Conservation (phyloP, 92 coral and sea anemone genomes). For the Micromussa lordhowensis region DNA sequence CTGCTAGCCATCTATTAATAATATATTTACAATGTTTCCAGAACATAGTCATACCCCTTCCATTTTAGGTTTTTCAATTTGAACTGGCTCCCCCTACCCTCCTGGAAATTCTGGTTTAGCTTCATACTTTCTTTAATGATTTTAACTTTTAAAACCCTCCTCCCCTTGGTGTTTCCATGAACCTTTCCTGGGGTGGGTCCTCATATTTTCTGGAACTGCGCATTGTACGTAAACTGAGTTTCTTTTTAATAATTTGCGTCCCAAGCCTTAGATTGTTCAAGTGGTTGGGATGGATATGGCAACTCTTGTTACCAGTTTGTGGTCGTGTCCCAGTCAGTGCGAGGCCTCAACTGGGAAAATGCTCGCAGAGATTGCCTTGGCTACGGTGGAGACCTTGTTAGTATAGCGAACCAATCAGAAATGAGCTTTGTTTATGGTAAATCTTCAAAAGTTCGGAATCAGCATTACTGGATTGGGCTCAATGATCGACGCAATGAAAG, state of each 20-base stretch:
- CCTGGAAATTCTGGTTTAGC: too few species aligned
- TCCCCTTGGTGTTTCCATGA: too few species aligned
- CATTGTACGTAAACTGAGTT: too few species aligned
- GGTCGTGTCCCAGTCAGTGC: slow-evolving; percentile 53
- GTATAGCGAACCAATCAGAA: slow-evolving; percentile 74
- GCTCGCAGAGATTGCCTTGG: slow-evolving; percentile 78
- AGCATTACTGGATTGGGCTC: slow-evolving; percentile 89
- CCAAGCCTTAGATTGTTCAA: slow-evolving; percentile 68
- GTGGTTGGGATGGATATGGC: slow-evolving; percentile 78
- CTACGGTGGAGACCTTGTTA: slow-evolving; percentile 84
- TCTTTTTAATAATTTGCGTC: neutral
- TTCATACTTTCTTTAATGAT: too few species aligned
- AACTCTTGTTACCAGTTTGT: slow-evolving; percentile 84
- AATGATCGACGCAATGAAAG: slow-evolving; percentile 84
- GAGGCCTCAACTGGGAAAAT: slow-evolving; percentile 87
- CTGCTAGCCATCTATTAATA: too few species aligned
- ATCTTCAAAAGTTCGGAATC: slow-evolving; percentile 40
- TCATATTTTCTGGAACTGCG: too few species aligned
- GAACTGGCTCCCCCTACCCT: too few species aligned
- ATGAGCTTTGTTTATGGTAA: slow-evolving; percentile 65
- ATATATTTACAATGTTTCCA: too few species aligned
- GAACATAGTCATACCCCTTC: too few species aligned
- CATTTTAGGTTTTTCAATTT: too few species aligned
- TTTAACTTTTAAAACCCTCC: too few species aligned
- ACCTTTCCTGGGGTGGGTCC: too few species aligned